These are phyloP conservation scores for Meteorus cinctellus DNA, from an alignment of 2,888 invertebrate species.

Conservation along the genomic window DNA sequence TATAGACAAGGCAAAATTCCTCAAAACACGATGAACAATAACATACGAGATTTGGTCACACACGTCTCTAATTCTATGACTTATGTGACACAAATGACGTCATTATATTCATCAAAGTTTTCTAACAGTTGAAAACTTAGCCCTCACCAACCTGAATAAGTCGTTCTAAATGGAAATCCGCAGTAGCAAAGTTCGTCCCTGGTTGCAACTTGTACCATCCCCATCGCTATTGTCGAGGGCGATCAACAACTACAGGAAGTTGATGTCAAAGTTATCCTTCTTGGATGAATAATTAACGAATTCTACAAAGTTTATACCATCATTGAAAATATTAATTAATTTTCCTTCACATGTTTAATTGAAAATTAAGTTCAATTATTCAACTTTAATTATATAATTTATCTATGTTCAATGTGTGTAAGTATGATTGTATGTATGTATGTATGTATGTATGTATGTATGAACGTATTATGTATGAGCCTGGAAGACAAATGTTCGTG, in stretches of 20 bases:
- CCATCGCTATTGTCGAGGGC: conserved; percentile 27
- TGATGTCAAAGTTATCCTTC: conserved; percentile 11
- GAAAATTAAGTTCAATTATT: conserved; percentile 8
- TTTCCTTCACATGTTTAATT: conserved; percentile 8
- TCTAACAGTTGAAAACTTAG: conserved; percentile 3
- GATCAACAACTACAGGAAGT: conserved; percentile 22
- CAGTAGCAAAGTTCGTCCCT: conserved; percentile 59
- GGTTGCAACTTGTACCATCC: conserved; percentile 41
- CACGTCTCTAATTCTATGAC: background rate
- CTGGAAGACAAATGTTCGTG: background rate
- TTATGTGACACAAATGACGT: background rate
- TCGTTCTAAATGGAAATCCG: conserved; percentile 66
- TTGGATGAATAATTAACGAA: conserved; percentile 9
- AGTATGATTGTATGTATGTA: background rate
- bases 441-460: background rate
- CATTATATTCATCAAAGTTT: background rate
- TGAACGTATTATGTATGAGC: background rate
- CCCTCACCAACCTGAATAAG: conserved; percentile 42
- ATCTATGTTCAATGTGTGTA: background rate
- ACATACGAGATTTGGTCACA: background rate
- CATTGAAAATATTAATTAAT: conserved; percentile 15
- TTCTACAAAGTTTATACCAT: conserved; percentile 4
- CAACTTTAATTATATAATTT: conserved; percentile 13
- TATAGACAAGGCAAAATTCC: too few relatives aligned
- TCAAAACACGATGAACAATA: background rate